These are phyloP conservation scores for Thalassophryne amazonica DNA, from an alignment of 2,797 vertebrate genomes.

Conservation along the genomic window DNA sequence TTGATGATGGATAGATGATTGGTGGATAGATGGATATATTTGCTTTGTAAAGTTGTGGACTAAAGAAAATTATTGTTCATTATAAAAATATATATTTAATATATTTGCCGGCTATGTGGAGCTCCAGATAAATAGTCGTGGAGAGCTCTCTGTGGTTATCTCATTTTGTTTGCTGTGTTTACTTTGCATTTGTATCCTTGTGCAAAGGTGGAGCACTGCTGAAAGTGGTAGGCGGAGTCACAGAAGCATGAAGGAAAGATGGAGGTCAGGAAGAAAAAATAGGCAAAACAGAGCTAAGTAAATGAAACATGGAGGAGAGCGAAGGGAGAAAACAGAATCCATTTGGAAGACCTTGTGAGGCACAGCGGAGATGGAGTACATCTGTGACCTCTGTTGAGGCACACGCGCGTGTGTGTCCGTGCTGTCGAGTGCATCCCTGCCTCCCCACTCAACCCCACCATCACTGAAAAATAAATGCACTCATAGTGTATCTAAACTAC, in stretches of 20 bases:
- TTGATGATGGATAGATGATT: too few relatives aligned
- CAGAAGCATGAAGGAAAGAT: conserved; percentile 43
- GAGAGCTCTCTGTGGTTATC: not conserved
- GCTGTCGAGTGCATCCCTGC: conserved; percentile 41
- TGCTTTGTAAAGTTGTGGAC: too few relatives aligned
- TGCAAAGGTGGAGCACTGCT: conserved; percentile 19
- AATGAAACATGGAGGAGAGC: not conserved
- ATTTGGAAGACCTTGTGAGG: conserved; percentile 2
- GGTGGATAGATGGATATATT: too few relatives aligned
- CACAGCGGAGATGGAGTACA: not conserved
- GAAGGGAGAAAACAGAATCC: not conserved
- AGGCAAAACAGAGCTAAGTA: not conserved
- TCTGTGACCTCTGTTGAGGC: conserved; percentile 36
- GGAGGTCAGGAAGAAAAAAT: conserved; percentile 37
- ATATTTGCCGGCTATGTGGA: too few relatives aligned
- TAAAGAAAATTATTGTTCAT: too few relatives aligned
- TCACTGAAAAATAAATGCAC: conserved; percentile 63
- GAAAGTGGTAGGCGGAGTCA: conserved; percentile 26
- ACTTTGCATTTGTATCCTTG: conserved; percentile 20
- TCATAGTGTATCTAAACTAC: conserved; percentile 41
- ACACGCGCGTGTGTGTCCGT: conserved; percentile 36
- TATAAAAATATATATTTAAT: too few relatives aligned
- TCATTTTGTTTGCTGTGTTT: not conserved
- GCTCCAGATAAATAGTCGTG: too few relatives aligned
- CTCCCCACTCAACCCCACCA: conserved; percentile 32